Conservation (phyloP, 2,797 vertebrate species). For the Sebastes steindachneri region DNA sequence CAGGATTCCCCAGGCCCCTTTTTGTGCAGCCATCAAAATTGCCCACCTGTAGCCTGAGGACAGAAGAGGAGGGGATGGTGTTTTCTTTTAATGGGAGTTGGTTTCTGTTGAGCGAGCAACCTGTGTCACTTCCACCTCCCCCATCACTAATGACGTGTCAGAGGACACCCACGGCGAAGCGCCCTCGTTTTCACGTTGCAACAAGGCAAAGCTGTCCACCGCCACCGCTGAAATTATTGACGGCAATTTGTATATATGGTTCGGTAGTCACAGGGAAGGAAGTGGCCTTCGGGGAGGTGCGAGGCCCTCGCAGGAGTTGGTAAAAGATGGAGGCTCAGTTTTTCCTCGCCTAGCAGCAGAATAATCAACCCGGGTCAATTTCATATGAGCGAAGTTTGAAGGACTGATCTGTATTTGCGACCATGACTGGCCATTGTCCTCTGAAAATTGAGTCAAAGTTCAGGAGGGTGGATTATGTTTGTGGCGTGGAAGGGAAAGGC, state of each 20-base stretch:
- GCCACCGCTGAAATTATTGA: slow-evolving; percentile 53
- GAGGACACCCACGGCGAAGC: slow-evolving; percentile 61
- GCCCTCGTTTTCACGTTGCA: slow-evolving; percentile 6
- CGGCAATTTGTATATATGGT: slow-evolving; percentile 52
- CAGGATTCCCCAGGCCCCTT: slow-evolving; percentile 68
- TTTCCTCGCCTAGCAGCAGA: neutral
- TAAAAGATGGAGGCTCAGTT: slow-evolving; percentile 38
- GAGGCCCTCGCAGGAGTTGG: slow-evolving; percentile 27
- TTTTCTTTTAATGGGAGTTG: slow-evolving; percentile 62
- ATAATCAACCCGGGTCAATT: slow-evolving; percentile 43
- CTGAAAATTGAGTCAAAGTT: slow-evolving; percentile 62
- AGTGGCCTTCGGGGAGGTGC: slow-evolving; percentile 41
- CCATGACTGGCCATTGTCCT: slow-evolving; percentile 50
- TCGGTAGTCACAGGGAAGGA: slow-evolving; percentile 33
- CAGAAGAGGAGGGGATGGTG: slow-evolving; percentile 4
- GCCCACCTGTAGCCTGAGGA: slow-evolving; percentile 81
- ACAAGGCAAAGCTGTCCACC: slow-evolving; percentile 3
- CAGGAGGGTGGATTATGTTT: slow-evolving; percentile 53
- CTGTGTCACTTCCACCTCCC: slow-evolving; percentile 62
- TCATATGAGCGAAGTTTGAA: slow-evolving; percentile 19
- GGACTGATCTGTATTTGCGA: slow-evolving; percentile 30
- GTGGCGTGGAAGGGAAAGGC: slow-evolving; percentile 18
- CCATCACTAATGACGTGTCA: slow-evolving; percentile 73
- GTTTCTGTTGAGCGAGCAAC: slow-evolving; percentile 76
- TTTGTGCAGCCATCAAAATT: slow-evolving; percentile 74